phyloP scores from a whole-genome alignment of 2,888 invertebrate species.

The Pristionchus japonicus region DNA sequence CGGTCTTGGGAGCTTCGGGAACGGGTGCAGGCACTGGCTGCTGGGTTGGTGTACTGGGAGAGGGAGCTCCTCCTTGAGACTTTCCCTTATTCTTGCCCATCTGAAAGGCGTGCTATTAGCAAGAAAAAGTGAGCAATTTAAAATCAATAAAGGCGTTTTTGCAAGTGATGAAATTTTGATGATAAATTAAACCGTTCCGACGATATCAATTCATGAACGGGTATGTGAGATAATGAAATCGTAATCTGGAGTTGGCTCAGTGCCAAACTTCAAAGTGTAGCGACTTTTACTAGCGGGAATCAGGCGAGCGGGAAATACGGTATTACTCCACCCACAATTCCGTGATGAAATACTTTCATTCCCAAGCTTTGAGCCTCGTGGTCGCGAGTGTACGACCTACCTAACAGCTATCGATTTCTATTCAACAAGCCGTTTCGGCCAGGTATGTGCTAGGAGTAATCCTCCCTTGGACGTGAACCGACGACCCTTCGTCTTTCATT shows the following conservation, averaged over 20 bases:
- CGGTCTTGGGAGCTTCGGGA: not conserved
- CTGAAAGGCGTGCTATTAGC: not conserved
- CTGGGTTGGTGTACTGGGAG: not conserved
- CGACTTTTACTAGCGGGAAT: not conserved
- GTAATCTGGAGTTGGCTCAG: not conserved
- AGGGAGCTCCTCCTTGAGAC: not conserved
- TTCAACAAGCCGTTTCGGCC: conserved; percentile 9
- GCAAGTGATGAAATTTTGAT: not conserved
- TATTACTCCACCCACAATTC: not conserved
- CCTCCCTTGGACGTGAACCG: conserved; percentile 2
- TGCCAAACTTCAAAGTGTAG: not conserved
- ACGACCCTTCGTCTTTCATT: conserved; percentile 35
- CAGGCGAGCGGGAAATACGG: no score
- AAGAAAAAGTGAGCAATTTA: not conserved
- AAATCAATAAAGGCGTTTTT: not conserved
- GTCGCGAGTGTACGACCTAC: conserved; percentile 45
- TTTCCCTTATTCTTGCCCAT: conserved; percentile 37
- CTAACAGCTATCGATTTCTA: conserved; percentile 17
- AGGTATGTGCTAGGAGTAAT: conserved; percentile 31
- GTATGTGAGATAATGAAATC: not conserved
- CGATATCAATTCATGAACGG: no score
- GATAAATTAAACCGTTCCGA: not conserved
- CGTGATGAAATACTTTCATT: conserved; percentile 15
- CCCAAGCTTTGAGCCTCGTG: conserved; percentile 32
- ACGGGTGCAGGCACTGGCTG: not conserved